Conservation (phyloP, 1,140 invertebrate species). For the Limonius californicus region DNA sequence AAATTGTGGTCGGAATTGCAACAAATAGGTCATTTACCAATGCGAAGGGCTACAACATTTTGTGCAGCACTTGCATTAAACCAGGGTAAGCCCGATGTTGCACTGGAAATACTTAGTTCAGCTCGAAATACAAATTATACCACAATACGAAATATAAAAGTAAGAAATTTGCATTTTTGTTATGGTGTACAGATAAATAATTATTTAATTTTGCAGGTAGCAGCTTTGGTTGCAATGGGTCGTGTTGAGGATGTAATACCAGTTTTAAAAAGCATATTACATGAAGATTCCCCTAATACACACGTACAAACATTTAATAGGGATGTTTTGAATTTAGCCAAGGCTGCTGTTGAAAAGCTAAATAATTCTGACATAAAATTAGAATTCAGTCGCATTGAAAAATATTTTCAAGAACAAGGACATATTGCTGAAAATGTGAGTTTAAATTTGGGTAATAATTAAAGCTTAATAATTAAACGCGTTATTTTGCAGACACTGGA, state of each 20-base stretch:
- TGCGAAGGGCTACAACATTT: constrained; percentile 59
- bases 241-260: constrained; percentile 62
- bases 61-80: constrained; percentile 63
- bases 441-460: too few species aligned
- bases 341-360: constrained; percentile 40
- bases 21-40: constrained; percentile 51
- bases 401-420: constrained; percentile 46
- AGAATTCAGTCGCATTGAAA: constrained; percentile 49
- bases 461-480: too few species aligned
- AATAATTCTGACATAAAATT: constrained; percentile 42
- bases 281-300: constrained; percentile 51
- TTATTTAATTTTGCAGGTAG: constrained; percentile 44
- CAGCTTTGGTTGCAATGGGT: constrained; percentile 57
- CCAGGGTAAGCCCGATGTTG: constrained; percentile 61
- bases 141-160: constrained; percentile 64
- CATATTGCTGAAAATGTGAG: constrained; percentile 47
- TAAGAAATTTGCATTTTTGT: constrained; percentile 35
- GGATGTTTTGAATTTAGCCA: constrained; percentile 50
- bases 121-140: constrained; percentile 57
- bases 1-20: constrained; percentile 58
- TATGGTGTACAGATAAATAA: not conserved
- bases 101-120: constrained; percentile 60
- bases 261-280: constrained; percentile 55
- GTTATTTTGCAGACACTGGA: constrained; percentile 42
- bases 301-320: constrained; percentile 52